A percentile compares a stretch with the other conserved stretches of the same genome.
Evolutionary conservation across 2,888 invertebrate genomes (phyloP).

Genomic region (Rhingia campestris): DNA sequence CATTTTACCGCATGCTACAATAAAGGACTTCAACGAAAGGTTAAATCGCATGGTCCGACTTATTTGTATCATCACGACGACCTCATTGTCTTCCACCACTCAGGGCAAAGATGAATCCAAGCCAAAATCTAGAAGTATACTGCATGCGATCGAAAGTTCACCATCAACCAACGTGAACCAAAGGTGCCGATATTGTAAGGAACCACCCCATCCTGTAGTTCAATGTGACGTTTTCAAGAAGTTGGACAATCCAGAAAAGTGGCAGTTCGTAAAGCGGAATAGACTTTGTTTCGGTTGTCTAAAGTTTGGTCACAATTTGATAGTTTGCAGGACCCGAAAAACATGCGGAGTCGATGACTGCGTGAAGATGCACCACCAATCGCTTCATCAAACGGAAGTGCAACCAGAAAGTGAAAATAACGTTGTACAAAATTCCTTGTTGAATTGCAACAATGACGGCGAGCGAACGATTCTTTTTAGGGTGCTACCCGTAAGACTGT

Average conservation of each 20-base stretch:
- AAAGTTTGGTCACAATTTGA: neutral
- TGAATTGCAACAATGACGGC: constrained; percentile 28
- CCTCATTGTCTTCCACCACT: neutral
- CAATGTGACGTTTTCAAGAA: constrained; percentile 17
- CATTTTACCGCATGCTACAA: constrained; percentile 25
- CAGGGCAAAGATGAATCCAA: neutral
- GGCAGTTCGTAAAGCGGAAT: constrained; percentile 3
- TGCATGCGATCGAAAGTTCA: neutral
- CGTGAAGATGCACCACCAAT: constrained; percentile 10
- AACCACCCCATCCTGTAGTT: constrained; percentile 1
- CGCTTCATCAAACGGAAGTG: constrained; percentile 14
- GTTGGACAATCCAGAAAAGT: constrained; percentile 9
- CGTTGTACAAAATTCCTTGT: constrained; percentile 2
- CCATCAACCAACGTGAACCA: neutral
- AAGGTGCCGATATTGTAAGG: constrained; percentile 1
- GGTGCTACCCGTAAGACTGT: constrained; percentile 50
- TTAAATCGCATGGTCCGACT: constrained; percentile 60
- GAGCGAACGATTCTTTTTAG: constrained; percentile 13
- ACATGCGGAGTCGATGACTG: constrained; percentile 10
- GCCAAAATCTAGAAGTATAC: constrained; percentile 16
- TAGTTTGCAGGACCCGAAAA: neutral
- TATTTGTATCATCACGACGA: constrained; percentile 21
- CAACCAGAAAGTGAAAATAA: neutral
- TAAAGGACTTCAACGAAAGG: constrained; percentile 60
- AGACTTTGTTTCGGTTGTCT: constrained; percentile 19